Base-by-base conservation (phyloP, 2,888 invertebrate species). In the Cetonia aurata region DNA sequence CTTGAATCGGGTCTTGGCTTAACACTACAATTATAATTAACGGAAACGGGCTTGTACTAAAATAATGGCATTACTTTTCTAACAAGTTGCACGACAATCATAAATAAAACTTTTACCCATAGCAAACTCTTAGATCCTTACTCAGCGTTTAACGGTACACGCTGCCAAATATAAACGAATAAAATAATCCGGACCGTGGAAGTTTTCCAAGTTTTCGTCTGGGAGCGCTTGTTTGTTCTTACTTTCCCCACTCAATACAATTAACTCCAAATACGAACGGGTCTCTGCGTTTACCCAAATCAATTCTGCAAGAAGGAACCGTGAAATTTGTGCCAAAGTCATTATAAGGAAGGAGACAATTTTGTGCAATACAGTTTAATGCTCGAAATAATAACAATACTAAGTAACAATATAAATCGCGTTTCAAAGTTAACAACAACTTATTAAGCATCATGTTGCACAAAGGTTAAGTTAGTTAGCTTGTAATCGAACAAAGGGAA, bases 131-230 rank as follows among this genome's bases (percentile, higher is more conserved):
- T 41, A 41, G 12, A 41, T 13, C 3, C 25, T 25, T 48, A 50
- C 31, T 8, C 33, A 13, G 6, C 10, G 31, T 31, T 46, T 62
- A 48, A 33, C 33, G 31, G 46, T 31, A 48, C 46, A 46, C 31
- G 46, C 48, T 25, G 48, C 31, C 48, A 62, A 48, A 48, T 62
- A 59, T 42, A 19, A 62, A 62, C 46, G 48, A 33, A 33, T 25
- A 50, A 48, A 62, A 62, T 62, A 62, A 62, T 50, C 17, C 33
- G 60, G 13, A 33, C 48, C 46, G 48, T 62, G 10, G 53, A 66
- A 55, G 42, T 66, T 55, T 17, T 15, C 10, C 8, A 42, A 66
- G 33, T 66, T 66, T 53, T 53, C 12, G 37, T 33, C 53, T 53
- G 6, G 19, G 10, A 46, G 33, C 37, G 53, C 66, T 25, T 25